Base-by-base conservation (phyloP, 2,797 vertebrate genomes). In the Trichosurus vulpecula region DNA sequence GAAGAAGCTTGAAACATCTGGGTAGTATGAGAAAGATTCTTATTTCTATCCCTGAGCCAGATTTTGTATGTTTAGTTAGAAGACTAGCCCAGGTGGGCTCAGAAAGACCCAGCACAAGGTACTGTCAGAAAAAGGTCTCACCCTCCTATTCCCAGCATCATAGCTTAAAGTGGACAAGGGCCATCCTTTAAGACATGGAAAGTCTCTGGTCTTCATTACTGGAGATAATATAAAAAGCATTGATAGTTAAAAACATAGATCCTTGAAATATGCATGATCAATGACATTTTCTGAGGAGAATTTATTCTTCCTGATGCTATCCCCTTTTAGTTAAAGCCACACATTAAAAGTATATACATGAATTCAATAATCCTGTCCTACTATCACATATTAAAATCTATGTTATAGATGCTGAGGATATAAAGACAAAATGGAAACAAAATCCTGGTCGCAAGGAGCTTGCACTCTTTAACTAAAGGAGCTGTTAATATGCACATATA, bases 231-330 rank as follows among this genome's bases (percentile, higher is more conserved):
- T 30, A 30, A 57, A 57, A 30, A 57, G 27, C 56, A 57, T 3
- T 29, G 10, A 47, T 25, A 41, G 19, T 25, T 41, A 41, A 81
- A 74, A 41, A 19, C n/a, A 81, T 25, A 81, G 19, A 25, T 9
- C 66, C 19, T 81, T 47, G 8, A 81, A 25, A 16, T 61, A 90
- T 96, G 93, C 95, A 97, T 97, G 97, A 97, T 96, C 95, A 98
- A 97, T 97, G 90, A 96, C 94, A 89, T 90, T 95, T 98, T 97
- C 96, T 96, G 96, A 95, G 47, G 96, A 95, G 52, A 95, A 91
- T 96, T 97, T 96, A 90, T 97, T 97, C 94, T 66, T 87, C 74
- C 96, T 95, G 90, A 81, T 97, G 89, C 54, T 95, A 96, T 95
- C 55, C 22, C 93, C 92, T 97, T 97, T 98, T 90, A 5, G 94